A percentile compares a stretch with the other conserved stretches of the same genome.
Evolutionary conservation across 1,140 invertebrate genomes (phyloP).

Genomic region (Acromyrmex charruanus): DNA sequence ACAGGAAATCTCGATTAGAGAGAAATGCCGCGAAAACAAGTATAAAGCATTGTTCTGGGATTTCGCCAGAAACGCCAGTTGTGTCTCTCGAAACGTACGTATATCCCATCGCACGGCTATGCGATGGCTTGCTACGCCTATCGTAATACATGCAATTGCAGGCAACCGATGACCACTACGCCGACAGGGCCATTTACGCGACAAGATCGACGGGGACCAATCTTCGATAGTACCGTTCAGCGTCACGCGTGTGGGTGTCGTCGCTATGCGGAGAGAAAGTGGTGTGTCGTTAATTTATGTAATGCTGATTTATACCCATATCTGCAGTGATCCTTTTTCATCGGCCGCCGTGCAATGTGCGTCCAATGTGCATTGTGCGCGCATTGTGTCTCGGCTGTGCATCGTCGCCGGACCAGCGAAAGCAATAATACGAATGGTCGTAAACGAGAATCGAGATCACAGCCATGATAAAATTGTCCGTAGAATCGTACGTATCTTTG

Average conservation of each 20-base stretch:
- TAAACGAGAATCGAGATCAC: conserved; percentile 34
- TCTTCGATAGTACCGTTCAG: conserved; percentile 40
- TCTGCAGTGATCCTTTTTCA: conserved; percentile 74
- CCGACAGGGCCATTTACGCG: background rate
- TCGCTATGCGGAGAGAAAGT: conserved; percentile 79
- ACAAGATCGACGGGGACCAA: conserved; percentile 50
- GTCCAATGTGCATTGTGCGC: conserved; percentile 48
- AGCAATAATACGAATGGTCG: conserved; percentile 21
- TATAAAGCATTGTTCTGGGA: conserved; percentile 13
- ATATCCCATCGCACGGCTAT: no score
- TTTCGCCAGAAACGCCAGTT: conserved; percentile 18
- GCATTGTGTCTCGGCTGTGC: conserved; percentile 52
- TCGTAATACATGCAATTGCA: conserved; percentile 39
- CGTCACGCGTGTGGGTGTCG: conserved; percentile 75
- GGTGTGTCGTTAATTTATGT: conserved; percentile 80
- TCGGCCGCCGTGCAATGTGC: conserved; percentile 35
- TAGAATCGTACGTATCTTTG: conserved; percentile 8
- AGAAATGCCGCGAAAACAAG: conserved; percentile 7
- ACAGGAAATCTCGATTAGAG: background rate
- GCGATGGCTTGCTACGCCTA: background rate
- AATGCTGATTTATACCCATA: conserved; percentile 82
- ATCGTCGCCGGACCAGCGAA: conserved; percentile 51
- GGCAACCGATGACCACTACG: conserved; percentile 53
- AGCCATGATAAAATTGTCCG: conserved; percentile 49
- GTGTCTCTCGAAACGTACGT: conserved; percentile 19